Evolutionary conservation across 2,113 vertebrate species (phyloP).

Genomic region (Bufo gargarizans): DNA sequence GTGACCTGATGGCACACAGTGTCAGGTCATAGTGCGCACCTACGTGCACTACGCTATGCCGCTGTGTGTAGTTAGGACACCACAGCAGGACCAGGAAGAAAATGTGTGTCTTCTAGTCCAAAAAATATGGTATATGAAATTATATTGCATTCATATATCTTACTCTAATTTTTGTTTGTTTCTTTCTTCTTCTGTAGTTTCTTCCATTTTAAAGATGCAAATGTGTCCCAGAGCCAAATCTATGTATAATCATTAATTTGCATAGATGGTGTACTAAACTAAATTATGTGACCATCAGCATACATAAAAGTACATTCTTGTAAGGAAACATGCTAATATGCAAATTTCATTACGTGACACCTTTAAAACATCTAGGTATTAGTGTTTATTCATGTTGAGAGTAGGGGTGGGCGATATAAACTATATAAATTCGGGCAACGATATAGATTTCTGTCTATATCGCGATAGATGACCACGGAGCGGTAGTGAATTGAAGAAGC

Average conservation of each 20-base stretch:
- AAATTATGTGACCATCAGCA: neutral
- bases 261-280: neutral
- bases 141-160: neutral
- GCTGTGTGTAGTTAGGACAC: no score
- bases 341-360: neutral
- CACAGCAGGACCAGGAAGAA: no score
- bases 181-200: neutral
- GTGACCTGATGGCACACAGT: no score
- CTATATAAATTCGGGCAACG: no score
- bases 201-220: neutral
- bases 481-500: no score
- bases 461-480: no score
- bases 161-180: neutral
- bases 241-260: neutral
- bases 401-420: no score
- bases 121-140: neutral
- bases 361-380: neutral
- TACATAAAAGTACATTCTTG: neutral
- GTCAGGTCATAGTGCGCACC: no score
- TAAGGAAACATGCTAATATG: neutral
- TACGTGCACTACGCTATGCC: no score
- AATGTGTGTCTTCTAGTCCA: no score
- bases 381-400: neutral
- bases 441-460: no score
- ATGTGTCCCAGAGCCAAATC: neutral